Evolutionary conservation across 1,140 invertebrate genomes (phyloP), one percentile per base, ranked within the genome.

Genomic region (Drosophila baimaii): DNA sequence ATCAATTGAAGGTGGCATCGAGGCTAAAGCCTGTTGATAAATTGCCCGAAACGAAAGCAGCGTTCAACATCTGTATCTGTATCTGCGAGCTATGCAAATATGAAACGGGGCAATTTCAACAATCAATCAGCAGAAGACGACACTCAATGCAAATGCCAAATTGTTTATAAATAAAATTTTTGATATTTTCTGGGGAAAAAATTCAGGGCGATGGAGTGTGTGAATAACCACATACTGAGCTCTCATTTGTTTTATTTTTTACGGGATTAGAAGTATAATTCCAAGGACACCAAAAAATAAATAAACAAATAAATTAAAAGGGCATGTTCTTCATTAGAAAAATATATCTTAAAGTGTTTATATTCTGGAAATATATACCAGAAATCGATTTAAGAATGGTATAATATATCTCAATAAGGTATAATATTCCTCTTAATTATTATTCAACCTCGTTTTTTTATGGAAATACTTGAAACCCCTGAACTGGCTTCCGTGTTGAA

Each of bases 1-100:
- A 76, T 68, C 72, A 76, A 68, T 77, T 76, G 54, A 47, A 71
- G 51, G 65, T 71, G 68, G 41, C 65, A 71, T 33, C 31, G 39
- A 35, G 51, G 51, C 68, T 71, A 70, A 70, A 49, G 27, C 37
- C 62, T 21, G 44, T 66, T 76, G 72, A 75, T 75, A 75, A 75
- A 76, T 76, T 52, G 46, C 58, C 49, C 51, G n/a, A 39, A 47
- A 43, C 49, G 57, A 73, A 73, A 55, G 49, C 51, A 64, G 19
- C 37, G 21, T 33, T 46, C 35, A 56, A 49, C 54, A 55, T 31
- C 43, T 57, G 39, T 55, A 23, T 31, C 35, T 63, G 52, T 68
- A 47, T 37, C 37, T 66, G n/a, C 27, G 17, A 51, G 33, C 39
- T 49, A 46, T 21, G n/a, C 46, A 57, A 71, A 71, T 71, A 47